Evolutionary conservation across 2,113 vertebrate species (phyloP).

Genomic region (Falco punctatus): DNA sequence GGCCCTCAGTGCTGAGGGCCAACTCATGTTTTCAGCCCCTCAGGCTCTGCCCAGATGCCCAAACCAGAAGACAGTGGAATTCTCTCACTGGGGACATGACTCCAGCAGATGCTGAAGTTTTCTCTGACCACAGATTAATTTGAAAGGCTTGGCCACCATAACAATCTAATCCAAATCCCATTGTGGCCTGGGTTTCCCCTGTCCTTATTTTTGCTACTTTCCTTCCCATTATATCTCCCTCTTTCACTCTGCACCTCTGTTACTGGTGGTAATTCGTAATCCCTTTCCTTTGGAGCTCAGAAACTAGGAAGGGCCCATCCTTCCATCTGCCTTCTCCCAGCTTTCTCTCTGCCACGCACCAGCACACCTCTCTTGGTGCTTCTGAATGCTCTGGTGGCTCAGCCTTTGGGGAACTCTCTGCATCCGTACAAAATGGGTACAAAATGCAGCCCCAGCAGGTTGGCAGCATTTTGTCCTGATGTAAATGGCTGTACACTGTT

Average conservation of each 20-base stretch:
- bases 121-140: background rate
- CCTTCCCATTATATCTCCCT: background rate
- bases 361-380: background rate
- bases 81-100: background rate
- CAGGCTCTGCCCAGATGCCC: background rate
- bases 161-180: background rate
- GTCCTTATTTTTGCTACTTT: background rate
- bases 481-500: background rate
- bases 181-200: background rate
- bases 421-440: background rate
- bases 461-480: background rate
- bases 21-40: background rate
- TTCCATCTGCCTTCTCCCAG: background rate
- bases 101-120: background rate
- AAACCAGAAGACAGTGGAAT: background rate
- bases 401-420: background rate
- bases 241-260: fast-evolving
- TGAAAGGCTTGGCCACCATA: background rate
- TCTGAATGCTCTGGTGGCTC: fast-evolving
- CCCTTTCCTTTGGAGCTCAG: background rate
- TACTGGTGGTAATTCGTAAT: background rate
- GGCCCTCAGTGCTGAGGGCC: too few species aligned
- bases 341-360: background rate
- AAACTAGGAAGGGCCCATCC: background rate
- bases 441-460: background rate